These are phyloP conservation scores for Ochropleura plecta DNA, from an alignment of 2,888 invertebrate species.

Conservation along the genomic window DNA sequence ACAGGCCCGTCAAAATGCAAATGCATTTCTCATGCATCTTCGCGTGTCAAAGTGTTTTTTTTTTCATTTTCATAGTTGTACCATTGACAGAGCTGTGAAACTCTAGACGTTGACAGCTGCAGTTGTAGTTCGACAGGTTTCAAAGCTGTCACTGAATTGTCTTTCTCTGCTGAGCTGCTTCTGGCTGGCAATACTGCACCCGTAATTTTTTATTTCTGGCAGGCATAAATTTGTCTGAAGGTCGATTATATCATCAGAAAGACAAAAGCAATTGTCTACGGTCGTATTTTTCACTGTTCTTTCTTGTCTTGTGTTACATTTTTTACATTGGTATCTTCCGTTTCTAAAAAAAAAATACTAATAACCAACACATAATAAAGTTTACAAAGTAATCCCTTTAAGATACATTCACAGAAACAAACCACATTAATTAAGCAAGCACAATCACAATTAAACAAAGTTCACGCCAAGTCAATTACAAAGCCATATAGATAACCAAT, in stretches of 20 bases:
- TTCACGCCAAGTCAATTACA: constrained; percentile 31
- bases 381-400: background rate
- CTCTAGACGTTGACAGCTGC: too few species aligned
- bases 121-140: background rate
- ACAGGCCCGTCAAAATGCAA: too few species aligned
- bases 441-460: constrained; percentile 18
- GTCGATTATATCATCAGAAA: background rate
- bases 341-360: background rate
- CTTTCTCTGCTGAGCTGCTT: background rate
- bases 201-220: background rate
- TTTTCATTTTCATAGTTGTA: background rate
- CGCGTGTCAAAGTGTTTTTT: too few species aligned
- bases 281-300: background rate
- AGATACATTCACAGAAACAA: constrained; percentile 17
- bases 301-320: background rate
- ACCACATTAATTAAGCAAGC: constrained; percentile 14
- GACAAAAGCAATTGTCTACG: background rate
- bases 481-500: constrained; percentile 28
- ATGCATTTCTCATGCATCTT: background rate
- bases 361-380: background rate
- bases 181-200: background rate
- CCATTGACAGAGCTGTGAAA: background rate
- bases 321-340: background rate
- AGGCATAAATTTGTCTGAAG: background rate
- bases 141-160: too few species aligned